Percentiles rank a stretch among this genome's conserved stretches.
Evolutionary conservation across 2,888 invertebrate genomes (phyloP).

Genomic region (Oscheius sp.): DNA sequence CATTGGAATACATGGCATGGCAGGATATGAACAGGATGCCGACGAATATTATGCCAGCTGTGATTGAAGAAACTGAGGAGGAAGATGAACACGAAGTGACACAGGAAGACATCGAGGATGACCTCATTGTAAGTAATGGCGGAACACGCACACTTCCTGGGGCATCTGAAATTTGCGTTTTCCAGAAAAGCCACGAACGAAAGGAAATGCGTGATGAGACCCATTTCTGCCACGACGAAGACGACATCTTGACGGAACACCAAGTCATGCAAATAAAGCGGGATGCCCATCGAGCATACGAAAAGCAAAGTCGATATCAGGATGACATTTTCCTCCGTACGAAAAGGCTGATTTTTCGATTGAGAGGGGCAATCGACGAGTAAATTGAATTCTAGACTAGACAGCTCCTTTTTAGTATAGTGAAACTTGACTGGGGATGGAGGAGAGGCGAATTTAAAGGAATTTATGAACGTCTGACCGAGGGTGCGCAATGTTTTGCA

Average conservation of each 20-base stretch:
- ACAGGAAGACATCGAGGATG: slow-evolving; percentile 62
- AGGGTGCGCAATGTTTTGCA: slow-evolving; percentile 48
- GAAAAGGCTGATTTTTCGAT: slow-evolving; percentile 60
- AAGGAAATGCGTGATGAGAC: slow-evolving; percentile 42
- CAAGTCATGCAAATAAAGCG: slow-evolving; percentile 61
- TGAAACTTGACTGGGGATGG: slow-evolving; percentile 66
- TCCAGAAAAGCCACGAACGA: slow-evolving; percentile 22
- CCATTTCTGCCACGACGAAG: slow-evolving; percentile 46
- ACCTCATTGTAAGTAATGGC: slow-evolving; percentile 31
- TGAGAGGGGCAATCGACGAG: slow-evolving; percentile 50
- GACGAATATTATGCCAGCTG: slow-evolving; percentile 67
- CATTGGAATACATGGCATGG: slow-evolving; percentile 72
- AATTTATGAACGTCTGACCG: slow-evolving; percentile 58
- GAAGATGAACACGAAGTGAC: slow-evolving; percentile 67
- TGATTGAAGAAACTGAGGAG: slow-evolving; percentile 66
- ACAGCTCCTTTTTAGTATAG: slow-evolving; percentile 40
- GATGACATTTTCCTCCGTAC: slow-evolving; percentile 70
- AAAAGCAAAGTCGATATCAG: slow-evolving; percentile 71
- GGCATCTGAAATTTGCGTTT: too few species aligned
- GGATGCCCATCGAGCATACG: slow-evolving; percentile 68
- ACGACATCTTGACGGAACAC: slow-evolving; percentile 48
- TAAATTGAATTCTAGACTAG: not conserved
- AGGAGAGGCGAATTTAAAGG: slow-evolving; percentile 60
- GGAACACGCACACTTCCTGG: too few species aligned
- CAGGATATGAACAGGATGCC: slow-evolving; percentile 72